Percentiles rank a stretch among this genome's conserved stretches.
These are phyloP conservation scores for Xenopus petersii DNA, from an alignment of 2,797 vertebrate genomes.

Conservation along the genomic window DNA sequence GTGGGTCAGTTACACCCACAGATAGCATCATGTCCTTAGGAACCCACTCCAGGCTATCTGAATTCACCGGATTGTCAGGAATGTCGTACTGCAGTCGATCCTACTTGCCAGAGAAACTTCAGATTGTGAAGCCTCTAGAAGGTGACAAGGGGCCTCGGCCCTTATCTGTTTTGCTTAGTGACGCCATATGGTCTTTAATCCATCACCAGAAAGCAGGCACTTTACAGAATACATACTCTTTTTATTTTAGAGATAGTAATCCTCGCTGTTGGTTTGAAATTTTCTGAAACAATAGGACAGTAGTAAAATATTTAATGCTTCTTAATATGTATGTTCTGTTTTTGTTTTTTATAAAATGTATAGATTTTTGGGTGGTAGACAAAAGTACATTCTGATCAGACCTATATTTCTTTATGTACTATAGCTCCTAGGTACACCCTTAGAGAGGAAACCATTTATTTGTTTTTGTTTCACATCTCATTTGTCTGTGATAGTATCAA, in stretches of 20 bases:
- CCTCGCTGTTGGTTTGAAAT: constrained; percentile 90
- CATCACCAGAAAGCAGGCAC: constrained; percentile 75
- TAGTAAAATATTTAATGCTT: background rate
- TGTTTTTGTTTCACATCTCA: too few species aligned
- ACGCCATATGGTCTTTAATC: constrained; percentile 82
- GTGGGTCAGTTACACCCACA: constrained; percentile 79
- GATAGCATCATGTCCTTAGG: constrained; percentile 94
- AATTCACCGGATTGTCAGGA: constrained; percentile 79
- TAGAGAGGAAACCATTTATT: too few species aligned
- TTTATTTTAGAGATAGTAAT: constrained; percentile 87
- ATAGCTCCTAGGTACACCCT: too few species aligned
- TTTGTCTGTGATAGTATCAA: too few species aligned
- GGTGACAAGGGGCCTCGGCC: constrained; percentile 83
- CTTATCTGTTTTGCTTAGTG: constrained; percentile 75
- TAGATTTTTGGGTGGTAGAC: background rate
- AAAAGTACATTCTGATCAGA: background rate
- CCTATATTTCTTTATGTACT: too few species aligned
- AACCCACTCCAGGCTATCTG: constrained; percentile 78
- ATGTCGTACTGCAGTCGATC: constrained; percentile 89
- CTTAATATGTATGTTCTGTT: background rate
- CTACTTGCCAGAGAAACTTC: constrained; percentile 97
- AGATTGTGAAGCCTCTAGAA: constrained; percentile 99
- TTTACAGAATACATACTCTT: constrained; percentile 80
- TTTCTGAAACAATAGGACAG: constrained; percentile 56
- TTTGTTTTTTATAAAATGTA: background rate